Evolutionary conservation across 1,140 invertebrate genomes (phyloP).

Genomic region (Drosophila pachea): DNA sequence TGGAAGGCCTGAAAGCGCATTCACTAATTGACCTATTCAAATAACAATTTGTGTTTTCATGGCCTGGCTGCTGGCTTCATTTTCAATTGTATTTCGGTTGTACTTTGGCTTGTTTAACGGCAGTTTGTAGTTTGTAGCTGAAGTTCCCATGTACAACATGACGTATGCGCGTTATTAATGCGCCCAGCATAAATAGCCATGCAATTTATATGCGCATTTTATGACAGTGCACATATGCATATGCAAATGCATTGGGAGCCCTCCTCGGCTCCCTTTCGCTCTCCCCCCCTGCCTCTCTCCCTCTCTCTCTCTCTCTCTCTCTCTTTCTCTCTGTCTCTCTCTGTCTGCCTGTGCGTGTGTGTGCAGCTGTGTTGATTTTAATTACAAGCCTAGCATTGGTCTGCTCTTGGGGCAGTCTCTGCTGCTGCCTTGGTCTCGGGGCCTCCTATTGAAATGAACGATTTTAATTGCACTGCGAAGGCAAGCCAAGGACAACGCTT

Average conservation of each 20-base stretch:
- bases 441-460: constrained; percentile 16
- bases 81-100: neutral
- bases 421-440: neutral
- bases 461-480: constrained; percentile 57
- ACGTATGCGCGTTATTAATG: constrained; percentile 70
- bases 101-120: neutral
- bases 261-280: too few relatives aligned
- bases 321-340: neutral
- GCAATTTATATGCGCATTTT: constrained; percentile 73
- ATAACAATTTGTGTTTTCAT: constrained; percentile 4
- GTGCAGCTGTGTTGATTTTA: constrained; percentile 63
- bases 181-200: constrained; percentile 59
- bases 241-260: constrained; percentile 13
- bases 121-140: constrained; percentile 15
- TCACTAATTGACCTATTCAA: constrained; percentile 14
- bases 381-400: constrained; percentile 50
- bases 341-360: neutral
- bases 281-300: too few relatives aligned
- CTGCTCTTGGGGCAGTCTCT: neutral
- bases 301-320: too few relatives aligned
- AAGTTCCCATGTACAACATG: constrained; percentile 49
- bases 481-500: constrained; percentile 34
- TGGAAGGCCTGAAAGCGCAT: too few relatives aligned
- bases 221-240: constrained; percentile 53
- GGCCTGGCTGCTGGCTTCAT: neutral